Percentiles rank a stretch among this genome's conserved stretches.
Evolutionary conservation across 35 echinoderm and acorn worm species (phyloP).

Genomic region (Apostichopus parvimensis): DNA sequence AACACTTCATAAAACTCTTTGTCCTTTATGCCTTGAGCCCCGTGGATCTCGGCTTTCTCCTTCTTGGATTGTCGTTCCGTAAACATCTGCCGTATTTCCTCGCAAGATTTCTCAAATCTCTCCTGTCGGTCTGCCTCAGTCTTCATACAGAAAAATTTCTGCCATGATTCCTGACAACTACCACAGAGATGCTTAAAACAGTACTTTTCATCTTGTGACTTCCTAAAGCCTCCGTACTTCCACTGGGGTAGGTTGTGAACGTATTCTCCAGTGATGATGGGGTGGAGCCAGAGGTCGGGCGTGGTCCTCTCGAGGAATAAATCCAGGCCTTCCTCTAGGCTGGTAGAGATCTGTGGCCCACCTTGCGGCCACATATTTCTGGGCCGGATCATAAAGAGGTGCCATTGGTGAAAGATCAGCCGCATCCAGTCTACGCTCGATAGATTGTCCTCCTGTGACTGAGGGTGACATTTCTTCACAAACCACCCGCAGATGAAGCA

Average conservation of each 20-base stretch:
- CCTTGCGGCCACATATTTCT: slow-evolving; percentile 27
- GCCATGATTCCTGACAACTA: background rate
- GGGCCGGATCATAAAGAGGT: slow-evolving; percentile 77
- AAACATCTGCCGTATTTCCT: background rate
- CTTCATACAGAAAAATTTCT: background rate
- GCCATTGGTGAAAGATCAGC: slow-evolving; percentile 55
- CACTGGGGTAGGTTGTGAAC: slow-evolving; percentile 82
- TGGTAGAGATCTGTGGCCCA: slow-evolving; percentile 46
- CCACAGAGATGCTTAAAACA: slow-evolving; percentile 7
- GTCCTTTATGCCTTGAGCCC: background rate
- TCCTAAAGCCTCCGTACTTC: slow-evolving; percentile 58
- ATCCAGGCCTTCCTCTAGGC: slow-evolving; percentile 87
- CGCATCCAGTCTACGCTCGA: slow-evolving; percentile 77
- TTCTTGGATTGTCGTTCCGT: background rate
- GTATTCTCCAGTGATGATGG: slow-evolving; percentile 70
- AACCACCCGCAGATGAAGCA: slow-evolving; percentile 57
- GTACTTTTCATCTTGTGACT: background rate
- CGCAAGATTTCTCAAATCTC: background rate
- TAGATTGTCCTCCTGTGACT: slow-evolving; percentile 57
- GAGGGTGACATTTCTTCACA: slow-evolving; percentile 41
- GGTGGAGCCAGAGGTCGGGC: slow-evolving; percentile 90
- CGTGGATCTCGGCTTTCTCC: background rate
- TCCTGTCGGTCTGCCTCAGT: background rate
- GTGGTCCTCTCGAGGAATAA: slow-evolving; percentile 65
- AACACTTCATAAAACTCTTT: background rate